Base-by-base conservation (phyloP, 1,140 invertebrate genomes). In the Vollenhovia emeryi region DNA sequence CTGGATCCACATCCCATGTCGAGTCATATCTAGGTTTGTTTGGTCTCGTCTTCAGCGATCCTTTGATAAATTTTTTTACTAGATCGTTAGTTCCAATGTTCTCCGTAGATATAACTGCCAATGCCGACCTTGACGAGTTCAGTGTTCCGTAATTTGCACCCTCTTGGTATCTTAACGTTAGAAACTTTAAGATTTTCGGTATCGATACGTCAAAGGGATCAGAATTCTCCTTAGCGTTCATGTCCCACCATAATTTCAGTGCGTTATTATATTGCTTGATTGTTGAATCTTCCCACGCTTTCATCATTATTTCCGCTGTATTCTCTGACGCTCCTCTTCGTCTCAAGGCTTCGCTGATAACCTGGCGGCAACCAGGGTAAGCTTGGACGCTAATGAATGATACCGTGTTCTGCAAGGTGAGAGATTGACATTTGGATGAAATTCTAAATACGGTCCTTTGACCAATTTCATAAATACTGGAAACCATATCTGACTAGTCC, bases 401-500 rank as follows among this genome's bases (percentile, higher is more conserved):
- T 40, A 24, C 18, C 30, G 7, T 8, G 21, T 69, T 33, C 27
- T 68, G 2, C 40, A 69, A 33, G 45, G 3, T n/a, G 27, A 69
- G 24, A 69, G 18, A 27, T 48, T 68, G 8, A 33, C 40, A 24
- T 40, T 24, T 48, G 79, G 45, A 9, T 73, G 6, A 18, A 74
- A 64, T 21, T 60, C 11, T 9, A 84, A 21, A 27, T 24, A 24
- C 5, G 11, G 0, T 24, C 21, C 40, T 30, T 33, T n/a, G 1
- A 43, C 1, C 15, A 74, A 40, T 6, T 36, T 48, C 40, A 0
- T 57, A 36, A 84, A 62, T 5, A 74, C 18, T 21, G 68, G 68
- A 15, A 62, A 83, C 40, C 79, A 83, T 7, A 27, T 8, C 43
- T 83, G 64, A 71, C 36, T 73, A 24, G 30, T 55, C 36, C 66